Evolutionary conservation across 2,113 vertebrate species (phyloP).

Genomic region (Nerophis lumbriciformis): DNA sequence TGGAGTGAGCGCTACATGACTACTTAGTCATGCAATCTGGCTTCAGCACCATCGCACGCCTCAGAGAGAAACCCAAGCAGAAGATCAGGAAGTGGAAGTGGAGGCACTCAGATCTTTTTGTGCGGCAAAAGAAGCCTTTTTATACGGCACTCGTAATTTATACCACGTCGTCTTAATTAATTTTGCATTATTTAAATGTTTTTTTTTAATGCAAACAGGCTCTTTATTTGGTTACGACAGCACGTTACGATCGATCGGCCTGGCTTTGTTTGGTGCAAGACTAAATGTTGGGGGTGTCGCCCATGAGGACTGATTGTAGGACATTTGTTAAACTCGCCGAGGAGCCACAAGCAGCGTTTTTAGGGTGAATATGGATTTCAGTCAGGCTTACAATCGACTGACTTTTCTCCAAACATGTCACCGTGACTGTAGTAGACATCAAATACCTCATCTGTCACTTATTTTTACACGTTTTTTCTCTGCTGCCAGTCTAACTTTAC

Average conservation of each 20-base stretch:
- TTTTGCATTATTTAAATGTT: conserved; percentile 43
- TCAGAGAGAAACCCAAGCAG: conserved; percentile 45
- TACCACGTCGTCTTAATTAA: conserved; percentile 50
- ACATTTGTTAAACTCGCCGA: conserved; percentile 63
- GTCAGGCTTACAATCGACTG: conserved; percentile 45
- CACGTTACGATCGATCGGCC: conserved; percentile 62
- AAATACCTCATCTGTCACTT: conserved; percentile 10
- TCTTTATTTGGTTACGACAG: conserved; percentile 51
- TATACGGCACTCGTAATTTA: conserved; percentile 53
- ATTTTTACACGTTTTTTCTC: background rate
- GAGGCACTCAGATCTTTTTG: conserved; percentile 67
- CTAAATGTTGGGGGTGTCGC: conserved; percentile 59
- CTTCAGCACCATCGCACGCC: conserved; percentile 39
- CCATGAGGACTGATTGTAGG: conserved; percentile 59
- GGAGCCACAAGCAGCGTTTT: conserved; percentile 58
- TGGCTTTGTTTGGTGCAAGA: conserved; percentile 58
- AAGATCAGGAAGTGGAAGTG: conserved; percentile 63
- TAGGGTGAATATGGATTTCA: conserved; percentile 60
- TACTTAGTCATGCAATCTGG: conserved; percentile 73
- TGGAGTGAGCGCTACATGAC: conserved; percentile 66
- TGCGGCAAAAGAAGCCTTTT: conserved; percentile 48
- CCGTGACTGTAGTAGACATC: conserved; percentile 16
- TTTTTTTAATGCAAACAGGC: conserved; percentile 25
- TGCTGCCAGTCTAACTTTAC: conserved; percentile 7
- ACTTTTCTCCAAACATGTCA: conserved; percentile 27